phyloP scores from a whole-genome alignment of 2,888 invertebrate species.

The Orgyia antiqua region DNA sequence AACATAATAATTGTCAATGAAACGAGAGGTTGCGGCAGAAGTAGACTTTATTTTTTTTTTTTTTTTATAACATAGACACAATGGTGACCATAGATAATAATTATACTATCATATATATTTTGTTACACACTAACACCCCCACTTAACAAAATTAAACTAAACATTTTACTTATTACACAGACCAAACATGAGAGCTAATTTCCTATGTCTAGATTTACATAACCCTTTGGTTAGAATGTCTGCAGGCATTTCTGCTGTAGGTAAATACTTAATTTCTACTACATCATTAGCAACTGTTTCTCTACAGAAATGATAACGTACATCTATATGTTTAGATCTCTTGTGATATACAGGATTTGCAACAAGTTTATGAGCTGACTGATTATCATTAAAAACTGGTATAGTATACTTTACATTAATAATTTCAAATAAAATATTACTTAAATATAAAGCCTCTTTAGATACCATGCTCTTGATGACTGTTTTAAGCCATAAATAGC shows the following conservation, averaged over 20 bases:
- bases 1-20: too few species aligned
- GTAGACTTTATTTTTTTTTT: too few species aligned
- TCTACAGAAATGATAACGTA: conserved; percentile 5
- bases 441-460: conserved; percentile 4
- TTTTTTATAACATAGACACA: too few species aligned
- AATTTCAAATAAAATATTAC: conserved; percentile 7
- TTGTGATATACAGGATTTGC: conserved; percentile 9
- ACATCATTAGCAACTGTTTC: conserved; percentile 1
- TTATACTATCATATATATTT: too few species aligned
- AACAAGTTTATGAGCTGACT: conserved; percentile 8
- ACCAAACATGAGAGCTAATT: too few species aligned
- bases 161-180: too few species aligned
- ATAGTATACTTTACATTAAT: conserved; percentile 8
- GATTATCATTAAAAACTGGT: conserved; percentile 9
- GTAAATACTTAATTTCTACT: not conserved
- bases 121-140: too few species aligned
- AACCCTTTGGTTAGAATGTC: not conserved
- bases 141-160: too few species aligned
- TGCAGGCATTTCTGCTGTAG: not conserved
- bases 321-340: conserved; percentile 10
- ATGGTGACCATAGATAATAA: too few species aligned
- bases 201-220: not conserved
- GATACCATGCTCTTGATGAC: conserved; percentile 1
- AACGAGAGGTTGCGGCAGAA: too few species aligned
- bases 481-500: not conserved